A percentile compares a stretch with the other conserved stretches of the same genome.
phyloP scores from a whole-genome alignment of 1,140 invertebrate species.

The Amphibalanus amphitrite region DNA sequence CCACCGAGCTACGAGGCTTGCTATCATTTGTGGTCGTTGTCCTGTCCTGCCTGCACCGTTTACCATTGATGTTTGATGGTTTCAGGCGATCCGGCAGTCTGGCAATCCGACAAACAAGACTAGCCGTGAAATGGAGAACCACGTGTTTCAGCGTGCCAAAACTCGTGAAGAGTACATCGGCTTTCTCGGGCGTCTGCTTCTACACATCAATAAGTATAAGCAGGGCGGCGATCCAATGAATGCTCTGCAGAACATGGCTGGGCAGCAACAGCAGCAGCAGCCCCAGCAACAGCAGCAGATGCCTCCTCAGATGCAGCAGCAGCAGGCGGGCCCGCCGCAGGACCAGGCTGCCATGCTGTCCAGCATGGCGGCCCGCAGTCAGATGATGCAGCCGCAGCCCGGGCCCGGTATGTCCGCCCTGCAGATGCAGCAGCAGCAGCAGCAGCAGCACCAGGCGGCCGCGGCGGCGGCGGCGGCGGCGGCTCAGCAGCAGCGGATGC shows the following conservation, averaged over 20 bases:
- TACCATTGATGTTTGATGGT: neutral
- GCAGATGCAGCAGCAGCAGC: neutral
- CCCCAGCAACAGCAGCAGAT: neutral
- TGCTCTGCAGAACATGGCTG: slow-evolving; percentile 63
- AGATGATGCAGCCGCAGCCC: neutral
- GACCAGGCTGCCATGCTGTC: neutral
- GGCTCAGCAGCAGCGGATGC: too few species aligned
- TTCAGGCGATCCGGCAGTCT: slow-evolving; percentile 54
- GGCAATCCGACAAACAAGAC: slow-evolving; percentile 61
- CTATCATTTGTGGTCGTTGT: neutral
- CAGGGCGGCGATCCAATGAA: slow-evolving; percentile 57
- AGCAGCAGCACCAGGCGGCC: too few species aligned
- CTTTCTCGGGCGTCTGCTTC: slow-evolving; percentile 70
- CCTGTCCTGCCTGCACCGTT: neutral
- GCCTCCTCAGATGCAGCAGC: neutral
- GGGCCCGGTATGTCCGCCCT: neutral
- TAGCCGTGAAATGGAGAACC: slow-evolving; percentile 80
- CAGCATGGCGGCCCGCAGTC: neutral
- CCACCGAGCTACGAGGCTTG: neutral
- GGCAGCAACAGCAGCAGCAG: slow-evolving; percentile 30
- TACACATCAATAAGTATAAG: slow-evolving; percentile 36
- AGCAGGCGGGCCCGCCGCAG: neutral
- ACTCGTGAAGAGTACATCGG: slow-evolving; percentile 69
- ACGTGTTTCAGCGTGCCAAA: slow-evolving; percentile 79
- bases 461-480: too few species aligned